These are phyloP conservation scores for Tolypeutes matacus DNA, from an alignment of 2,797 vertebrate species.

Conservation along the genomic window DNA sequence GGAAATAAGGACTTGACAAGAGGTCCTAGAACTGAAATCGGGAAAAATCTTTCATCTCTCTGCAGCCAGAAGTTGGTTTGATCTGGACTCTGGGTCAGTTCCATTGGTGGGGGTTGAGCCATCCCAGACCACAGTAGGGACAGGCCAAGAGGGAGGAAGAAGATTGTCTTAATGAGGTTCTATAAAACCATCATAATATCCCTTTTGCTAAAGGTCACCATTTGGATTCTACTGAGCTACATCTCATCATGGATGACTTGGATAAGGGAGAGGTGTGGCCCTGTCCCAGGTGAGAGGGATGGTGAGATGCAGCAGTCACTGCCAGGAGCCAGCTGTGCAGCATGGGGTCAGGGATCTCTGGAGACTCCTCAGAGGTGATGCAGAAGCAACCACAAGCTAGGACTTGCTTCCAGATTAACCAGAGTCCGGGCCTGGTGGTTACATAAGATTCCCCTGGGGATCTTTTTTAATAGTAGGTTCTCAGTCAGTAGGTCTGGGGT, in stretches of 20 bases:
- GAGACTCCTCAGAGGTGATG: background rate
- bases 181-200: background rate
- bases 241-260: background rate
- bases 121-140: background rate
- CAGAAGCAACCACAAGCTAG: background rate
- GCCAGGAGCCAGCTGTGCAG: background rate
- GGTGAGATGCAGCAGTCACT: background rate
- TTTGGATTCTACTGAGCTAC: background rate
- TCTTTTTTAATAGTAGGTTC: background rate
- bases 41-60: background rate
- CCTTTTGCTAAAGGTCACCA: background rate
- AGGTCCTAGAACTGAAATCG: constrained; percentile 24
- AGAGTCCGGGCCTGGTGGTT: background rate
- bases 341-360: background rate
- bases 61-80: constrained; percentile 8
- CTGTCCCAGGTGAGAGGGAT: background rate
- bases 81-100: background rate
- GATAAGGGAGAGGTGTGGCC: background rate
- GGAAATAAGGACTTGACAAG: constrained; percentile 38
- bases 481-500: background rate
- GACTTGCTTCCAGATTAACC: background rate
- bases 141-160: background rate
- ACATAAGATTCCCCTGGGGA: background rate
- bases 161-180: background rate
- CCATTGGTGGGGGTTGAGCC: background rate